Percentiles rank a stretch among this genome's conserved stretches.
These are phyloP conservation scores for Oscheius onirici DNA, from an alignment of 2,888 invertebrate genomes.

Conservation along the genomic window DNA sequence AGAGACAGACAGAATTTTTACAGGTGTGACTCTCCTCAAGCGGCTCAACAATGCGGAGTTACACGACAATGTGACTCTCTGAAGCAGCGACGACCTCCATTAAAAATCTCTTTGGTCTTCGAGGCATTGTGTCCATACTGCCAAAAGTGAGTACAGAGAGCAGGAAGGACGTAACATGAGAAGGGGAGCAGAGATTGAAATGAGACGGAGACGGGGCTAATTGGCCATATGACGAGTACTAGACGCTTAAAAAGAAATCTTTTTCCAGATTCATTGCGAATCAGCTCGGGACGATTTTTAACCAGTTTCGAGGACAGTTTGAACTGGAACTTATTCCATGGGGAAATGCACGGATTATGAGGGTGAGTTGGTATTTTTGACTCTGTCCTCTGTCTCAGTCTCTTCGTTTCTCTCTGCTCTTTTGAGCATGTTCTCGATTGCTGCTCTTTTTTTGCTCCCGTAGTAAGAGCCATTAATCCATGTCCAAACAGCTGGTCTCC, in stretches of 20 bases:
- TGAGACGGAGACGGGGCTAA: not conserved
- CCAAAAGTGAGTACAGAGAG: conserved; percentile 50
- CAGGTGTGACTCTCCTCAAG: conserved; percentile 63
- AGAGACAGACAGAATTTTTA: too few species aligned
- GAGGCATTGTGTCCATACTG: conserved; percentile 70
- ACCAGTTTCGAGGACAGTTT: conserved; percentile 63
- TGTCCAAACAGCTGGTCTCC: conserved; percentile 21
- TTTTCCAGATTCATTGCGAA: conserved; percentile 66
- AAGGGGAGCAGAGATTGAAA: not conserved
- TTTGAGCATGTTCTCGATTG: too few species aligned
- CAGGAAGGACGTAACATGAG: not conserved
- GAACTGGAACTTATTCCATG: conserved; percentile 68
- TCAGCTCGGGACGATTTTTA: conserved; percentile 65
- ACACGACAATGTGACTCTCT: conserved; percentile 62
- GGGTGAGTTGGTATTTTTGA: conserved; percentile 57
- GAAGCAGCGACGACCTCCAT: conserved; percentile 56
- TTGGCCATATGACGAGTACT: not conserved
- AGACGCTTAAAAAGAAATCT: not conserved
- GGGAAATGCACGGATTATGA: conserved; percentile 67
- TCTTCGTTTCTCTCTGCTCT: too few species aligned
- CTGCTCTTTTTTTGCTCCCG: conserved; percentile 8
- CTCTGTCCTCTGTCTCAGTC: too few species aligned
- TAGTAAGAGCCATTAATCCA: conserved; percentile 6
- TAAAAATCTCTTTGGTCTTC: conserved; percentile 68
- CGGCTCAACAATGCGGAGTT: conserved; percentile 66